These are phyloP conservation scores for Idaea dimidiata DNA, from an alignment of 2,888 invertebrate species.

Conservation along the genomic window DNA sequence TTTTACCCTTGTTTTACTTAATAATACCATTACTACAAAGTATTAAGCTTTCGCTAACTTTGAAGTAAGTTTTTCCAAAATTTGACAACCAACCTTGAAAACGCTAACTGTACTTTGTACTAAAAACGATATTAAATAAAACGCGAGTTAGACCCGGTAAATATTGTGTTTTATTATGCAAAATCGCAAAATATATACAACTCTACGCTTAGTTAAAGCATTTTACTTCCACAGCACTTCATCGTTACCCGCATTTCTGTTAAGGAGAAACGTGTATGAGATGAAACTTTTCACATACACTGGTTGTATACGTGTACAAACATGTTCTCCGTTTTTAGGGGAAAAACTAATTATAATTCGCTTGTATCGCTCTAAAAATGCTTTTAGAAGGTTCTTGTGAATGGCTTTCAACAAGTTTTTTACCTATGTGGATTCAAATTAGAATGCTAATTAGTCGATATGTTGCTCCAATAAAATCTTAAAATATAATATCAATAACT, in stretches of 20 bases:
- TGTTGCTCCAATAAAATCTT: background rate
- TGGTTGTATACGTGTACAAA: background rate
- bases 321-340: background rate
- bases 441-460: no score
- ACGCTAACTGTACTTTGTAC: no score
- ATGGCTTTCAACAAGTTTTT: background rate
- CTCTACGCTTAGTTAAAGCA: background rate
- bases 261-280: background rate
- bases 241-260: background rate
- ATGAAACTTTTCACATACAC: background rate
- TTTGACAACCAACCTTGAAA: no score
- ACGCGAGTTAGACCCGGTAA: no score
- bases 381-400: background rate
- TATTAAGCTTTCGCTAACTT: no score
- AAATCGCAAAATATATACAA: no score
- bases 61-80: no score
- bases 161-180: no score
- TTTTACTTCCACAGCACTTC: background rate
- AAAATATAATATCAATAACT: background rate
- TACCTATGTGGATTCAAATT: no score
- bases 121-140: no score
- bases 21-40: no score
- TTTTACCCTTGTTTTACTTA: no score
- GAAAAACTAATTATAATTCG: background rate
- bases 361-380: background rate